Percentiles rank a stretch among this genome's conserved stretches.
Evolutionary conservation across 2,113 vertebrate species (phyloP).

Genomic region (Dunckerocampus dactyliophorus): DNA sequence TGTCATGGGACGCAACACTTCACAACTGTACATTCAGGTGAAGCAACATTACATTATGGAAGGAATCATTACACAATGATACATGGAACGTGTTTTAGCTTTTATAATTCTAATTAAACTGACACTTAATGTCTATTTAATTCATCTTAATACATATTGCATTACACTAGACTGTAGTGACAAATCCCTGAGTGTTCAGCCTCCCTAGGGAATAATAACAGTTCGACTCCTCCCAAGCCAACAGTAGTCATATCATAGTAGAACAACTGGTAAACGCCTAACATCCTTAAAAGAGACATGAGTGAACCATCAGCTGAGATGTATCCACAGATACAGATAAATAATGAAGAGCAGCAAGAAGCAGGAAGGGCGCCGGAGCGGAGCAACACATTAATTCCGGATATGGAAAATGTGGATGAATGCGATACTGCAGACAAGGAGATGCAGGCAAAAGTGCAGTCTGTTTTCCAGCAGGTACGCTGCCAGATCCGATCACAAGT

Average conservation of each 20-base stretch:
- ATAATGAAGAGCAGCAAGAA: slow-evolving; percentile 12
- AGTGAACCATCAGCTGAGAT: slow-evolving; percentile 18
- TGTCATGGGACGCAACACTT: slow-evolving; percentile 43
- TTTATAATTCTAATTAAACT: background rate
- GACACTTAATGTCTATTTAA: background rate
- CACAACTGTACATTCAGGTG: slow-evolving; percentile 16
- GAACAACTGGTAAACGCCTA: slow-evolving; percentile 10
- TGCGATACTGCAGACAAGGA: slow-evolving; percentile 22
- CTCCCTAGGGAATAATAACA: slow-evolving; percentile 20
- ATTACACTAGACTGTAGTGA: background rate
- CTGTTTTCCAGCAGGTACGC: slow-evolving; percentile 65
- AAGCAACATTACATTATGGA: slow-evolving; percentile 4
- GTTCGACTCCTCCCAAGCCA: slow-evolving; percentile 12
- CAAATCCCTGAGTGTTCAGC: slow-evolving; percentile 14
- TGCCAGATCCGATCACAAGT: slow-evolving; percentile 66
- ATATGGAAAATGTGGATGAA: slow-evolving; percentile 15
- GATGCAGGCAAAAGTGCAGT: slow-evolving; percentile 42
- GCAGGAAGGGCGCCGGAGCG: background rate
- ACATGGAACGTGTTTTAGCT: background rate
- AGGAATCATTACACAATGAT: slow-evolving; percentile 2
- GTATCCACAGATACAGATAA: slow-evolving; percentile 32
- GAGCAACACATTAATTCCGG: background rate
- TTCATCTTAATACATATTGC: background rate
- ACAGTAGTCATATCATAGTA: slow-evolving; percentile 12
- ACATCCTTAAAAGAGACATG: slow-evolving; percentile 22